phyloP scores from a whole-genome alignment of 1,140 invertebrate species.

The Drosophila prosaltans region DNA sequence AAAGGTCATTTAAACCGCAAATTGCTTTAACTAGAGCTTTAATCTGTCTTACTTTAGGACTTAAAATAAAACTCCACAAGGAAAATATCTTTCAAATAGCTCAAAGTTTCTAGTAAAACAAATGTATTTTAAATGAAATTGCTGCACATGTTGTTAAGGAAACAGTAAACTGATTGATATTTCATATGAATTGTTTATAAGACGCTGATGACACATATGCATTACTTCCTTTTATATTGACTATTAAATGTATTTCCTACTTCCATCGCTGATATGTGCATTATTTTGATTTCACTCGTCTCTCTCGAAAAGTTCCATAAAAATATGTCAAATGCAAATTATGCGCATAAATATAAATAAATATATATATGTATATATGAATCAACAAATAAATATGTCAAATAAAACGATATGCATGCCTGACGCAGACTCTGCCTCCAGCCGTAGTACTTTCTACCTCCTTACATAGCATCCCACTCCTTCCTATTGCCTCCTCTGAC shows the following conservation, averaged over 20 bases:
- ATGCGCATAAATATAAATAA: constrained; percentile 70
- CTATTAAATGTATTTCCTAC: not conserved
- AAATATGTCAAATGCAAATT: constrained; percentile 80
- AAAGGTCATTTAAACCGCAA: too few relatives aligned
- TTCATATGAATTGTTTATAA: constrained; percentile 9
- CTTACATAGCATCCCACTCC: not conserved
- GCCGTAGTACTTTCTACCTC: constrained; percentile 9
- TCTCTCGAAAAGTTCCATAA: constrained; percentile 39
- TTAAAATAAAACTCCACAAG: too few relatives aligned
- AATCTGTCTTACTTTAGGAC: too few relatives aligned
- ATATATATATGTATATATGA: constrained; percentile 50
- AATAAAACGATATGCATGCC: constrained; percentile 46
- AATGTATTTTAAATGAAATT: too few relatives aligned
- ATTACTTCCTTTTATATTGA: not conserved
- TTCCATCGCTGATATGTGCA: constrained; percentile 19
- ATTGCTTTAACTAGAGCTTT: too few relatives aligned
- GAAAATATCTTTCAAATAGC: too few relatives aligned
- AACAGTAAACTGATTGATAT: constrained; percentile 1
- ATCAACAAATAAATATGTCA: constrained; percentile 77
- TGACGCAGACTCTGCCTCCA: constrained; percentile 14
- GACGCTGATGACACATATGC: not conserved
- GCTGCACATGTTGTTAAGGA: too few relatives aligned
- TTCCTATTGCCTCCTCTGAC: not conserved
- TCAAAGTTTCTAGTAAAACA: too few relatives aligned
- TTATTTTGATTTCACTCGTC: constrained; percentile 44